Base-by-base conservation (phyloP, 1,140 invertebrate species). In the Archegozetes longisetosus region DNA sequence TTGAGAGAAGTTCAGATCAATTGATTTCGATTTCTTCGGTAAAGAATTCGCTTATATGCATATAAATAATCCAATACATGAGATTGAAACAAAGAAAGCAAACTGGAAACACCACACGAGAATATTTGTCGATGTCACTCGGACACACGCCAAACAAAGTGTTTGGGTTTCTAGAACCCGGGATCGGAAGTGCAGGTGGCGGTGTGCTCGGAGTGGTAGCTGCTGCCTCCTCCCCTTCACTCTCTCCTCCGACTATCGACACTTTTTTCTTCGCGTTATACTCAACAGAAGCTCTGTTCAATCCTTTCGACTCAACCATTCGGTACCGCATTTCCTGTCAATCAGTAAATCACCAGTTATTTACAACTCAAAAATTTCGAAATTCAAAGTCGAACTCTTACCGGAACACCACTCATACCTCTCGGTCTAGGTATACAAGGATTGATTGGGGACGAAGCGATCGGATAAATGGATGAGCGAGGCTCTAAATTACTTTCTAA, bases 1-100 rank as follows among this genome's bases (percentile, higher is more conserved):
- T 9, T 6, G 17, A 40, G 17, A 40, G 32, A 9, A 17, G 6
- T 40, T 40, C 17, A 17, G 32, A 40, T 40, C 32, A 40, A 17
- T 40, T 40, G 32, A 17, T 17, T 40, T 58, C 58, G 57, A 66
- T 40, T 29, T 67, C 58, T 52, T 54, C 53, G 25, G 56, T 53
- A 46, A 92, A 85, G 61, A 92, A 86, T 76, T 92, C 88, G 68
- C 87, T 91, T 70, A 94, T 91, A 78, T 93, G 88, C 64, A 93
- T 77, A 70, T 94, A 94, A 68, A 94, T 93, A 72, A 93, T 91
- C 90, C 90, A 95, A 74, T 95, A 94, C 88, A 92, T 92, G 58
- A 94, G 80, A 73, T 95, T 93, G 79, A 95, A 95, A 75, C 89
- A 92, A 63, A 93, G 86, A 77, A 95, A 95, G 77, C 88, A 92